These are phyloP conservation scores for Magallana angulata DNA, from an alignment of 1,140 invertebrate genomes.

Conservation along the genomic window DNA sequence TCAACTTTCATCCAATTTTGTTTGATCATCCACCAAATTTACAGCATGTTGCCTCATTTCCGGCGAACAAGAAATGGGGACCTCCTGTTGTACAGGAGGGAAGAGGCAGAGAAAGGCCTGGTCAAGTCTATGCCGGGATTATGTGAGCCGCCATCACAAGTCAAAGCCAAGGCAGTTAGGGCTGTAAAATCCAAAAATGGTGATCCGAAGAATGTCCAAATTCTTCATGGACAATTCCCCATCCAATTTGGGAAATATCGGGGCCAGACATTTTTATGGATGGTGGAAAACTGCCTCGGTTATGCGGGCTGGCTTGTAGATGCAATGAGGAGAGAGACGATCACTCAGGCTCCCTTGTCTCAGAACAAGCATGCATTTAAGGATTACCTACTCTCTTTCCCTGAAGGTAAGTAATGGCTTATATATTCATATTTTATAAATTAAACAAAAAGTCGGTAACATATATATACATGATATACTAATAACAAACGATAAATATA, in stretches of 20 bases:
- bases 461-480: too few relatives aligned
- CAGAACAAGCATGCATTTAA: not conserved
- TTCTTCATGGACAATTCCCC: not conserved
- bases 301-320: slow-evolving; percentile 13
- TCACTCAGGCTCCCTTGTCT: not conserved
- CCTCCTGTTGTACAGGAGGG: not conserved
- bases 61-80: not conserved
- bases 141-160: not conserved
- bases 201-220: not conserved
- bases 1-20: too few relatives aligned
- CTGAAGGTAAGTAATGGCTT: not conserved
- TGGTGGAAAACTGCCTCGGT: slow-evolving; percentile 28
- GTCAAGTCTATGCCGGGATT: not conserved
- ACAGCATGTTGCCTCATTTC: not conserved
- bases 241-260: slow-evolving; percentile 16
- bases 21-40: not conserved
- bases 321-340: not conserved
- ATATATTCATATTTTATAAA: too few relatives aligned
- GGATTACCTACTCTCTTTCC: not conserved
- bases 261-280: slow-evolving; percentile 6
- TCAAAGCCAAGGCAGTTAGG: not conserved
- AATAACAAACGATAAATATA: too few relatives aligned
- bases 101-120: not conserved
- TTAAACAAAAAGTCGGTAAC: too few relatives aligned
- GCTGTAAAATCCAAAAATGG: not conserved